Evolutionary conservation across 2,113 vertebrate genomes (phyloP), one percentile per base, ranked within the genome.

Genomic region (Pontoporia blainvillei): DNA sequence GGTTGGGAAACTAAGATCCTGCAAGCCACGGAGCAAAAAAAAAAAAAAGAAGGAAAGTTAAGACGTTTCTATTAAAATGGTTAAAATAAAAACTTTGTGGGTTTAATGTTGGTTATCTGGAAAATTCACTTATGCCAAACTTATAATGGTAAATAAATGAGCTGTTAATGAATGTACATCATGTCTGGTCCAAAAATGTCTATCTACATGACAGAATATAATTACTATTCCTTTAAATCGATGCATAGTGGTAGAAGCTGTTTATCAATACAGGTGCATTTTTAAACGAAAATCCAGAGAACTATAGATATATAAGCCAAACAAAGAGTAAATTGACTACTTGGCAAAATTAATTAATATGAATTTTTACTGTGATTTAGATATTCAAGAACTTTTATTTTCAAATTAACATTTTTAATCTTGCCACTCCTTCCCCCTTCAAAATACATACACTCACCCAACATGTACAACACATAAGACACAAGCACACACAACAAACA

Each of bases 51-150:
- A n/a, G 61, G 52, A 52, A 84, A 71, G 57, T 81, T 71, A 57
- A 90, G 75, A 20, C 46, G 36, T 86, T 96, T 52, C 62, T 81
- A 87, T 87, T 93, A 94, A 79, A 95, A 90, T 90, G 75, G 57
- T 83, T 96, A 76, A 95, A 92, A 78, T 96, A 79, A 90, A 92
- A 96, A 90, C 72, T 73, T 76, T 6, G 31, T 57, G 18, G 69
- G 52, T 92, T 95, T 92, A 90, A 87, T 94, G 97, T 93, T 94
- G 84, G 67, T 93, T 96, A 79, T 97, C 75, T 95, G 81, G 62
- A 90, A 97, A 97, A 83, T 67, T 96, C 71, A 87, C 92, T 97
- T 95, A 94, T 88, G 71, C 87, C 96, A 90, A 96, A 97, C 29
- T 54, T 93, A 81, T 84, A 79, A 73, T 87, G 79, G 57, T 89